Conservation (phyloP, 2,888 invertebrate species). For the Leucoma salicis region DNA sequence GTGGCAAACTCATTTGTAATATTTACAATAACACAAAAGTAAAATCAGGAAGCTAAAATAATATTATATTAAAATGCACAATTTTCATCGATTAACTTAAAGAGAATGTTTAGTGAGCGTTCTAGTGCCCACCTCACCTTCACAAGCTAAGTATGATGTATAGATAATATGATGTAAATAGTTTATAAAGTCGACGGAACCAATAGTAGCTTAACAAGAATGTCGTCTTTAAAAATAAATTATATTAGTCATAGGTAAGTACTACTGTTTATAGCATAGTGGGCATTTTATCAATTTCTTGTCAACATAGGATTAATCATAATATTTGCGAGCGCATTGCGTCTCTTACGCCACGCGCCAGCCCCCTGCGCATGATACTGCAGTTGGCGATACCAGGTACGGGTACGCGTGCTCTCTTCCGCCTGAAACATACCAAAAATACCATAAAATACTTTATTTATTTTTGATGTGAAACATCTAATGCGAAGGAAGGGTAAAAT, state of each 20-base stretch:
- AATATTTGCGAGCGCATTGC: constrained; percentile 97
- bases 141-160: too few relatives aligned
- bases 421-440: too few relatives aligned
- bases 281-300: constrained; percentile 59
- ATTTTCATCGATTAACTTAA: not conserved
- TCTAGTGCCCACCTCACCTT: too few relatives aligned
- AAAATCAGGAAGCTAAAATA: constrained; percentile 28
- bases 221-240: too few relatives aligned
- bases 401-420: constrained; percentile 92
- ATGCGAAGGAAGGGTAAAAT: too few relatives aligned
- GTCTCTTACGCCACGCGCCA: constrained; percentile 94
- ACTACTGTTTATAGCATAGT: too few relatives aligned
- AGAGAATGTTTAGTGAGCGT: not conserved
- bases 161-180: too few relatives aligned
- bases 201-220: too few relatives aligned
- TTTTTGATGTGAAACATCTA: too few relatives aligned
- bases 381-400: constrained; percentile 94
- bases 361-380: constrained; percentile 96
- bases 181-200: too few relatives aligned
- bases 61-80: constrained; percentile 35
- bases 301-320: constrained; percentile 95
- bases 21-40: constrained; percentile 33
- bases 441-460: too few relatives aligned
- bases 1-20: constrained; percentile 62
- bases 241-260: too few relatives aligned